A percentile compares a stretch with the other conserved stretches of the same genome.
phyloP scores from a whole-genome alignment of 2,797 vertebrate species.

The Diceros bicornis region DNA sequence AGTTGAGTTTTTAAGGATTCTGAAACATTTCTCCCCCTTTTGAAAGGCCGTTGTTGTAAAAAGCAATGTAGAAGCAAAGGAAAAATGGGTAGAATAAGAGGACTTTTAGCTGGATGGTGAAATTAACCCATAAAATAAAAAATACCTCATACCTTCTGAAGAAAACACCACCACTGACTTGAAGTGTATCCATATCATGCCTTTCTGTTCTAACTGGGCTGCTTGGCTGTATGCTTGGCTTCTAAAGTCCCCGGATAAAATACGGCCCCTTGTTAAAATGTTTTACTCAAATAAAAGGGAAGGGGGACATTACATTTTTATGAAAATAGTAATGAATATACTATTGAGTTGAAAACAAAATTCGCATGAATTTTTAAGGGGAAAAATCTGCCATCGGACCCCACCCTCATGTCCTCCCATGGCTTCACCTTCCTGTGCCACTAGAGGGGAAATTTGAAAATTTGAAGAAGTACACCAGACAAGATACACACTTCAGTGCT shows the following conservation, averaged over 20 bases:
- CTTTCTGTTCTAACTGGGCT: not conserved
- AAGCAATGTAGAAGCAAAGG: not conserved
- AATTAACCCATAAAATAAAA: conserved; percentile 18
- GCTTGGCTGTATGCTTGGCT: not conserved
- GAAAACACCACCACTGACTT: not conserved
- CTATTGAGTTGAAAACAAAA: not conserved
- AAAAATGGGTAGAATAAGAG: not conserved
- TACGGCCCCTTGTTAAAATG: not conserved
- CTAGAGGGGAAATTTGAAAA: not conserved
- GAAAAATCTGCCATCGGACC: not conserved
- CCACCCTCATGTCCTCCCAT: not conserved
- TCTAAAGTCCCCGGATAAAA: not conserved
- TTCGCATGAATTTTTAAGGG: not conserved
- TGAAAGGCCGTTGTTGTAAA: not conserved
- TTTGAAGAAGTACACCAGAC: not conserved
- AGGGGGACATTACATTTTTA: not conserved
- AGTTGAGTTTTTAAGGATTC: conserved; percentile 39
- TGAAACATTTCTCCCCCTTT: not conserved
- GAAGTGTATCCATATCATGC: not conserved
- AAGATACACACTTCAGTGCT: not conserved
- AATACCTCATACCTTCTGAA: not conserved
- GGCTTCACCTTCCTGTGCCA: not conserved
- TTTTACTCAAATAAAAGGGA: not conserved
- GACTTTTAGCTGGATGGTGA: not conserved
- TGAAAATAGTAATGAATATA: not conserved